phyloP scores from a whole-genome alignment of 2,113 vertebrate species.

The Xenotilapia longispinis region DNA sequence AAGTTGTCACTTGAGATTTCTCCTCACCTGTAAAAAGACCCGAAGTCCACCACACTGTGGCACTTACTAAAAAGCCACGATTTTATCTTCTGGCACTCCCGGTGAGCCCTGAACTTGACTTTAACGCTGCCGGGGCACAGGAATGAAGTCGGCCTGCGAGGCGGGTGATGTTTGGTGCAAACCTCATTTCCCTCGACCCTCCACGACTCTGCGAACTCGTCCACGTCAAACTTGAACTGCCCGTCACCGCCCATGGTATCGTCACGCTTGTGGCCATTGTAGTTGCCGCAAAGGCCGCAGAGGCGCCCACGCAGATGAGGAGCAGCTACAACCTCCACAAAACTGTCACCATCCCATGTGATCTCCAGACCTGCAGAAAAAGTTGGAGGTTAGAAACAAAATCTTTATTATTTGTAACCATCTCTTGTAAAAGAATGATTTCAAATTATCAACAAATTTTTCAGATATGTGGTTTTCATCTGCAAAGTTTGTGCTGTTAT shows the following conservation, averaged over 20 bases:
- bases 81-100: slow-evolving; percentile 95
- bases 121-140: slow-evolving; percentile 86
- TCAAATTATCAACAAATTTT: not conserved
- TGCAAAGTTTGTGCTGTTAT: not conserved
- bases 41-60: slow-evolving; percentile 86
- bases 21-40: slow-evolving; percentile 84
- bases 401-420: not conserved
- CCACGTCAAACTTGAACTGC: slow-evolving; percentile 93
- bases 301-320: slow-evolving; percentile 88
- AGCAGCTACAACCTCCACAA: slow-evolving; percentile 93
- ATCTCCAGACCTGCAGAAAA: slow-evolving; percentile 84
- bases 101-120: slow-evolving; percentile 89
- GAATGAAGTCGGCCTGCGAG: slow-evolving; percentile 76
- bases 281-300: slow-evolving; percentile 96
- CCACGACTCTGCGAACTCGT: slow-evolving; percentile 96
- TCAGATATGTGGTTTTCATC: not conserved
- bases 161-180: slow-evolving; percentile 72
- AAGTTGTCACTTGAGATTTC: not conserved
- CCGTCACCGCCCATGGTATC: slow-evolving; percentile 91
- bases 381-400: not conserved
- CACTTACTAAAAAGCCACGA: slow-evolving; percentile 94
- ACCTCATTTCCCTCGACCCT: slow-evolving; percentile 88
- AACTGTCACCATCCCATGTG: slow-evolving; percentile 98
- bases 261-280: slow-evolving; percentile 93
- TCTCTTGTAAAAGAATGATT: not conserved